phyloP scores from a whole-genome alignment of 2,797 vertebrate genomes.

The Fistularia commersonii region DNA sequence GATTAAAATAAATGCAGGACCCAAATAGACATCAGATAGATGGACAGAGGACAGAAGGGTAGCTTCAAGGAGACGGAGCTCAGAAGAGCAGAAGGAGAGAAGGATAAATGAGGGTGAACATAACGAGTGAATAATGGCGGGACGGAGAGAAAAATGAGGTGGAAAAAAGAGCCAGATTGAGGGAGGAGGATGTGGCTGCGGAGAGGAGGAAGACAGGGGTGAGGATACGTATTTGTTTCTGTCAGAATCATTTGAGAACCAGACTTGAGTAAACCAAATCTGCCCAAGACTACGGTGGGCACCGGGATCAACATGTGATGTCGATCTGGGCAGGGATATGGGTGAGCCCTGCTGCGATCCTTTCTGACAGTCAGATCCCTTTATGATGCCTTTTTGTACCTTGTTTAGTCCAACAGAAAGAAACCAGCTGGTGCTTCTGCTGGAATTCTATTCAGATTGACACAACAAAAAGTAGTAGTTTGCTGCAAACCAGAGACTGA shows the following conservation, averaged over 20 bases:
- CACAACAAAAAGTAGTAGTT: too few relatives aligned
- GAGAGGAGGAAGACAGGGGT: conserved; percentile 6
- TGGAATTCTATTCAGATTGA: too few relatives aligned
- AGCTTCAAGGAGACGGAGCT: conserved; percentile 30
- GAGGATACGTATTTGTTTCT: conserved; percentile 12
- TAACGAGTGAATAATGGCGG: conserved; percentile 40
- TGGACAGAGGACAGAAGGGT: conserved; percentile 11
- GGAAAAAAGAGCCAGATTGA: conserved; percentile 35
- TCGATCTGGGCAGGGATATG: too few relatives aligned
- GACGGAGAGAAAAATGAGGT: conserved; percentile 45
- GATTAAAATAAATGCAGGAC: conserved; percentile 10
- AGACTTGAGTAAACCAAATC: conserved; percentile 16
- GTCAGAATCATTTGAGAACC: conserved; percentile 14
- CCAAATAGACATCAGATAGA: conserved; percentile 7
- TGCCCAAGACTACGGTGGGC: too few relatives aligned
- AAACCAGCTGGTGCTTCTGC: too few relatives aligned
- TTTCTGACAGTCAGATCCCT: too few relatives aligned
- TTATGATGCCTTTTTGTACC: too few relatives aligned
- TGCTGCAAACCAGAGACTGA: too few relatives aligned
- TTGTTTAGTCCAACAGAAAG: not conserved
- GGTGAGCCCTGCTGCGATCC: too few relatives aligned
- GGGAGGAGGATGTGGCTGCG: conserved; percentile 22
- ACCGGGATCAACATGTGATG: too few relatives aligned
- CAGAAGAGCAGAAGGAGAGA: conserved; percentile 30
- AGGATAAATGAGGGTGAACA: conserved; percentile 48